Base-by-base conservation (phyloP, 2,888 invertebrate genomes). In the Cordilura impudica region DNA sequence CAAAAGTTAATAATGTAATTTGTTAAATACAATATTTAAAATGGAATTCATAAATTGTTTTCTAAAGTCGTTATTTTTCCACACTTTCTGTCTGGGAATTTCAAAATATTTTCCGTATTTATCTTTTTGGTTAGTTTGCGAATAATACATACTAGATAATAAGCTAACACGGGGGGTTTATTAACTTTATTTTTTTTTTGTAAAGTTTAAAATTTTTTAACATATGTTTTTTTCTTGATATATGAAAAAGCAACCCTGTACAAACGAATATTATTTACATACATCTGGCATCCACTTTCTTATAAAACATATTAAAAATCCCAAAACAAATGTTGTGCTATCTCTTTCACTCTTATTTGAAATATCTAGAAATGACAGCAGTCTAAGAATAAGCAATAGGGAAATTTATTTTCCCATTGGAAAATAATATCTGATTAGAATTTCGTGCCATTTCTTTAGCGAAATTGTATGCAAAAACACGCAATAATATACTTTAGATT, bases 371-470 rank as follows among this genome's bases (percentile, higher is more conserved):
- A 43, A 8, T 51, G 47, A 58, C 49, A 51, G 23, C 54, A 26
- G 47, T 21, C 23, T 14, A 19, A 47, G 8, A 60, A 29, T 49
- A 58, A 10, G 14, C 14, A 12, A 19, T 63, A 23, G 31, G 66
- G 23, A 66, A 51, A n/a, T 58, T n/a, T n/a, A n/a, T n/a, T 66
- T 51, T 29, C 18, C 7, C 4, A 2, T 21, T 26, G 43, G 58
- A 58, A 61, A 67, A 74, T 66, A 54, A 76, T 56, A 49, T 72
- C 72, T 66, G 66, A 77, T 71, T 70, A 77, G 67, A 77, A 71
- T 21, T 23, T 45, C 10, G 51, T 78, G 54, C 63, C 67, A 73
- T 69, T 78, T 63, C 58, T 63, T 43, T 21, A n/a, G 35, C 14
- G 58, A 58, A 58, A 43, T 77, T 45, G 29, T 53, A 19, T 26